These are phyloP conservation scores for Cynoglossus semilaevis DNA, from an alignment of 2,113 vertebrate genomes.

Conservation along the genomic window DNA sequence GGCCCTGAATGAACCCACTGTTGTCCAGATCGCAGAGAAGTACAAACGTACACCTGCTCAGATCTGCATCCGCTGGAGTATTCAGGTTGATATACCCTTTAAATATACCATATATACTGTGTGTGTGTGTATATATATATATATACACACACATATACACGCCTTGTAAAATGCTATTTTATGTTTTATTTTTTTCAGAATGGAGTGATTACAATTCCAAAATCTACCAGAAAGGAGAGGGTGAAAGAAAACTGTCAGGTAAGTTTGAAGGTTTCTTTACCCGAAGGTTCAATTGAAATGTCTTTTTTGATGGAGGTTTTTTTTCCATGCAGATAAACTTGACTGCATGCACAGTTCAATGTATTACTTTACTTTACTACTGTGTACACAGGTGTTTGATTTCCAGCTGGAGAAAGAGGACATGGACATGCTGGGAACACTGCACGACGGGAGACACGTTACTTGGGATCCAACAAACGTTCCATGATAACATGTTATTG, in stretches of 20 bases:
- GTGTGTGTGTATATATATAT: too few species aligned
- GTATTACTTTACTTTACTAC: neutral
- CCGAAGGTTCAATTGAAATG: too few species aligned
- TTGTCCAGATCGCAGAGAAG: slow-evolving; percentile 74
- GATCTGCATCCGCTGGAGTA: slow-evolving; percentile 79
- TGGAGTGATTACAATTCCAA: slow-evolving; percentile 80
- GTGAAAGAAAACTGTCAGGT: slow-evolving; percentile 80
- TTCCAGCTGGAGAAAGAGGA: slow-evolving; percentile 70
- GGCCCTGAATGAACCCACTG: slow-evolving; percentile 63
- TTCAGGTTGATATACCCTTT: slow-evolving; percentile 42
- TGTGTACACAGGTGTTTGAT: slow-evolving; percentile 39
- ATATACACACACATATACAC: too few species aligned
- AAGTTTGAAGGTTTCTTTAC: slow-evolving; percentile 29
- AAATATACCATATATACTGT: too few species aligned
- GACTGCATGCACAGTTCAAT: too few species aligned
- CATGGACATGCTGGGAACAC: slow-evolving; percentile 70
- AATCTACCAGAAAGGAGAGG: slow-evolving; percentile 78
- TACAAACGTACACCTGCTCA: slow-evolving; percentile 73
- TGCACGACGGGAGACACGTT: slow-evolving; percentile 83
- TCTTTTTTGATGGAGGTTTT: too few species aligned
- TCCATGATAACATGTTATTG: slow-evolving; percentile 46
- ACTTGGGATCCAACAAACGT: slow-evolving; percentile 80
- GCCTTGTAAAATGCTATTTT: neutral
- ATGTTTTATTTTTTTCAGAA: slow-evolving; percentile 66
- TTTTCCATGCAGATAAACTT: too few species aligned